Base-by-base conservation (phyloP, 2,113 vertebrate genomes). In the Cyprinodon brontotheroides region DNA sequence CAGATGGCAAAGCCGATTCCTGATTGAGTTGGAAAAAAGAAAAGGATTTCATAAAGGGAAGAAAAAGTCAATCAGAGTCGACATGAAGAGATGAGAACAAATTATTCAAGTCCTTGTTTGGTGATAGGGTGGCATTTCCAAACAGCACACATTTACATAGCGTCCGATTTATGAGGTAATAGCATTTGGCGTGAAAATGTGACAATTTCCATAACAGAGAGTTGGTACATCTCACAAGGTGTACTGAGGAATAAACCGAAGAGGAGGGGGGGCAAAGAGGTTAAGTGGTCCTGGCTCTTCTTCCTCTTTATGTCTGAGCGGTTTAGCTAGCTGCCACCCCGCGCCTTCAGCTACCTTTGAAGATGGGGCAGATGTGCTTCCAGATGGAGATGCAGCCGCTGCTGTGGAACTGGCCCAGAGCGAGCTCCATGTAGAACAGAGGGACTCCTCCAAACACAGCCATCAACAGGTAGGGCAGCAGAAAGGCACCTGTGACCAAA, bases 351-450 rank as follows among this genome's bases (percentile, higher is more conserved):
- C 81, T 96, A 99, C 98, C 98, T 95, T 99, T 99, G 93, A 99
- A 99, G 87, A 99, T 96, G 22, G 98, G 98, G 84, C 98, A 99
- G 89, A 99, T 95, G 94, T 98, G 96, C 74, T 94, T 97, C 98
- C 98, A 99, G 68, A 99, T 94, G n/a, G 98, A 99, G 93, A 99
- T 99, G 76, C 97, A 98, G 61, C 98, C 98, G 0, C 95, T 99
- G 80, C 97, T 95, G 89, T 99, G 97, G 86, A 97, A 99, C 91
- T 99, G 98, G 15, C 98, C 98, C 59, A 99, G 92, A 0, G 96
- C 98, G 41, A 99, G 95, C 89, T 99, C 98, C 98, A 99, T 98
- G 83, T 99, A 99, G 93, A 99, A 99, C 50, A 99, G 96, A 0
- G 98, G 98, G 71, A 99, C 97, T 0, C 98, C 98, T 53, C 98